phyloP scores from a whole-genome alignment of 1,140 invertebrate species.

The Nixonia krombeini region DNA sequence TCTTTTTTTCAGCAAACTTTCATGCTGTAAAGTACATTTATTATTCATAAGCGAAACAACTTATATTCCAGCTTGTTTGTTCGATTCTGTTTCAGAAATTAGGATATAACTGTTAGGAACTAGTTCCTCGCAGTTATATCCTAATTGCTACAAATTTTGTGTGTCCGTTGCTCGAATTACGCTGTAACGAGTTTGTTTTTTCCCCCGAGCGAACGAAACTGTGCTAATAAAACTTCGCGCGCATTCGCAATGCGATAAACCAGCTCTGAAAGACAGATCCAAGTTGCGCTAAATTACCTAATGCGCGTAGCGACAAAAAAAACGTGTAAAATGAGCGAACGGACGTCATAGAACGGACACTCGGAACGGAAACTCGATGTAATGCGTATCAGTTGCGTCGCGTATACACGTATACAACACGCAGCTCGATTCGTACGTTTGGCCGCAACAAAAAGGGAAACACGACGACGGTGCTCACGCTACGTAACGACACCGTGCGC shows the following conservation, averaged over 20 bases:
- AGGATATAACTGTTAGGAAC: too few species aligned
- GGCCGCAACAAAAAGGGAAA: constrained; percentile 14
- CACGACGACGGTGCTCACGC: not conserved
- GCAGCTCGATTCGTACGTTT: constrained; percentile 1
- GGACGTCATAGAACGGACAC: not conserved
- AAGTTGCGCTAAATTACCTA: not conserved
- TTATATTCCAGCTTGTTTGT: too few species aligned
- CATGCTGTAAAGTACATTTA: too few species aligned
- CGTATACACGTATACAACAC: not conserved
- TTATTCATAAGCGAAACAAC: too few species aligned
- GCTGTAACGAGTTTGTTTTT: too few species aligned
- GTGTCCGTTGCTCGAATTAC: too few species aligned
- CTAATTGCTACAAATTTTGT: too few species aligned
- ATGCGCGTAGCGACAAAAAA: constrained; percentile 16
- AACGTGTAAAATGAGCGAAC: constrained; percentile 6
- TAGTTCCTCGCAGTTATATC: too few species aligned
- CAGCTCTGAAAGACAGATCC: not conserved
- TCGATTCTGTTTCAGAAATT: too few species aligned
- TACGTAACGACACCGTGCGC: too few species aligned
- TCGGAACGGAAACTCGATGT: constrained; percentile 24
- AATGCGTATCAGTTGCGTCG: not conserved
- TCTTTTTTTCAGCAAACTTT: too few species aligned
- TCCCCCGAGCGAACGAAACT: too few species aligned
- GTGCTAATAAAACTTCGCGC: not conserved
- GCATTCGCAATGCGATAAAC: not conserved